Evolutionary conservation across 2,113 vertebrate genomes (phyloP), one percentile per base, ranked within the genome.

Genomic region (Sander lucioperca): DNA sequence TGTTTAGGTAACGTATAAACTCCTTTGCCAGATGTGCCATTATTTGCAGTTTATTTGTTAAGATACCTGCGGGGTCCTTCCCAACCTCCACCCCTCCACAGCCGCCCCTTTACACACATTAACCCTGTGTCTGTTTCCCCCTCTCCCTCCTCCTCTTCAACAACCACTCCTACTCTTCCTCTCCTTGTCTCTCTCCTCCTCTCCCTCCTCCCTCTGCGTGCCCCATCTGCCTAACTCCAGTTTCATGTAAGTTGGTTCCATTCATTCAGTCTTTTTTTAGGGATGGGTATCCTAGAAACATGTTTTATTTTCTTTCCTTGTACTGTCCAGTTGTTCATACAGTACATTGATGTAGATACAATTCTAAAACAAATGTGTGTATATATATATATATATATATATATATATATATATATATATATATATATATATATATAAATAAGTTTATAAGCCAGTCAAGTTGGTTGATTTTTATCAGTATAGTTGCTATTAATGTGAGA

Each of bases 221-320:
- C 95, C 96, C 96, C 36, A 95, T 96, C 97, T 98, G 96, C 97
- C 97, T 96, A 96, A 97, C 96, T 96, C 95, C 97, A 99, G 98
- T 99, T 89, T 99, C 98, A 99, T 98, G 98, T 99, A 99, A 99
- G 98, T 99, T 95, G 95, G 91, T 92, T 94, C 92, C 93, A 96
- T 94, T 95, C 93, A 94, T 93, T 93, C 87, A 88, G 91, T 93
- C 86, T 89, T 85, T 53, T 79, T 66, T 57, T 33, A 76, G 87
- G 88, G 85, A 85, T 89, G 85, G 86, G 91, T 90, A 84, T 90
- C 50, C n/a, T 66, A 47, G 30, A 69, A 84, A 33, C 50, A 74
- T 53, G 58, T 74, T 50, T 39, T 43, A 7, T 64, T 70, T 33
- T 66, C 48, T 64, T 30, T 74, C 1, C 25, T 33, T n/a, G 23